Percentiles rank a stretch among this genome's conserved stretches.
phyloP scores from a whole-genome alignment of 2,797 vertebrate species.

The Lindbergichthys nudifrons region DNA sequence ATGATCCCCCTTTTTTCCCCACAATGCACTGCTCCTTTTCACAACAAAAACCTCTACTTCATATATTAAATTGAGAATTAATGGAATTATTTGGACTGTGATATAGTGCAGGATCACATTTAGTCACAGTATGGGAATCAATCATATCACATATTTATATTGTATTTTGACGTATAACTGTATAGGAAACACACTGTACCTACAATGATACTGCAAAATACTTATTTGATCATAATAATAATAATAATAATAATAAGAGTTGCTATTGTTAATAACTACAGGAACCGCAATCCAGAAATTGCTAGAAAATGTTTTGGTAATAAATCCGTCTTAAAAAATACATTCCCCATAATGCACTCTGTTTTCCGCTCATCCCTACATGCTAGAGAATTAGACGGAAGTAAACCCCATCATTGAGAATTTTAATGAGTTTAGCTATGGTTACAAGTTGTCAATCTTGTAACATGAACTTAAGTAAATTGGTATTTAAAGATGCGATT shows the following conservation, averaged over 20 bases:
- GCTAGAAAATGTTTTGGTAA: constrained; percentile 69
- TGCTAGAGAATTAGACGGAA: constrained; percentile 33
- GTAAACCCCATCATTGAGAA: constrained; percentile 30
- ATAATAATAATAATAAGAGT: constrained; percentile 15
- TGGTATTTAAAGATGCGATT: constrained; percentile 20
- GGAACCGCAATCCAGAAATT: constrained; percentile 52
- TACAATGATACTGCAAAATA: constrained; percentile 52
- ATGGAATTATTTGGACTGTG: constrained; percentile 20
- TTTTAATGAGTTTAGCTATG: constrained; percentile 35
- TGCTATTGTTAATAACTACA: constrained; percentile 49
- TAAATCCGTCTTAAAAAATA: constrained; percentile 67
- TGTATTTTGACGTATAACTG: constrained; percentile 26
- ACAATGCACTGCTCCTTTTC: constrained; percentile 13
- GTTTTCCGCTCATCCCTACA: constrained; percentile 10
- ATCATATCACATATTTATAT: constrained; percentile 8
- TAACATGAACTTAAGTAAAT: constrained; percentile 27
- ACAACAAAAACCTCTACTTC: constrained; percentile 6
- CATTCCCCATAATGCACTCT: constrained; percentile 42
- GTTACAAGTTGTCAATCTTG: constrained; percentile 14
- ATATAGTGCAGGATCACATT: constrained; percentile 18
- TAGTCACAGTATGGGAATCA: constrained; percentile 20
- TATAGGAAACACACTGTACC: constrained; percentile 34
- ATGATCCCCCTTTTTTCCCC: constrained; percentile 20
- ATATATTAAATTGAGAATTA: constrained; percentile 16
- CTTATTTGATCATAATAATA: constrained; percentile 6